A percentile compares a stretch with the other conserved stretches of the same genome.
Conservation (phyloP, 1,140 invertebrate genomes). For the Globodera ellingtonae region DNA sequence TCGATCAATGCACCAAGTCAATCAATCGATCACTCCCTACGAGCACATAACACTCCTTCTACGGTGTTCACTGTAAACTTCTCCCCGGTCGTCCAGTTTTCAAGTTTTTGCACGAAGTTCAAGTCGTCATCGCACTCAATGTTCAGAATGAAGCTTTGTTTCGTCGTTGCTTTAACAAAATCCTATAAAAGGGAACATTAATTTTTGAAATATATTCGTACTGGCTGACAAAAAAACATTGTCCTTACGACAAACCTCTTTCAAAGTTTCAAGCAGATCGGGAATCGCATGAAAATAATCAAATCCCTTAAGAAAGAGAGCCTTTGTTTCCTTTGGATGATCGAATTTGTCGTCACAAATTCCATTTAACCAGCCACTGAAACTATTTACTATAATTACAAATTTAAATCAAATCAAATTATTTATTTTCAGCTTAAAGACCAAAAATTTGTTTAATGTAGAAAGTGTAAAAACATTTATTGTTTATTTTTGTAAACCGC, state of each 20-base stretch:
- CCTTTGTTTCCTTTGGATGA: not conserved
- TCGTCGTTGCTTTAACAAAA: not conserved
- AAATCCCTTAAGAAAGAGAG: conserved; percentile 10
- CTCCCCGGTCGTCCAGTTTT: not conserved
- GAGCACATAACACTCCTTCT: not conserved
- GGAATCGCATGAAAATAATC: conserved; percentile 4
- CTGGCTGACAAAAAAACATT: not conserved
- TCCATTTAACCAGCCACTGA: not conserved
- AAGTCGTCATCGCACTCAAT: conserved; percentile 11
- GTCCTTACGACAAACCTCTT: conserved; percentile 1
- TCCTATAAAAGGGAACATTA: not conserved
- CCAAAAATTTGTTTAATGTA: too few relatives aligned
- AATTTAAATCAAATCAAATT: not conserved
- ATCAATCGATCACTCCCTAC: not conserved
- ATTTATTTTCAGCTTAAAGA: too few relatives aligned
- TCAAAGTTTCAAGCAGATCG: conserved; percentile 12
- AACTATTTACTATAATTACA: not conserved
- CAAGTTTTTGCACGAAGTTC: not conserved
- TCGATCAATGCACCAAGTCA: too few relatives aligned
- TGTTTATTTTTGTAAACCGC: too few relatives aligned
- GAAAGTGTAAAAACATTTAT: too few relatives aligned
- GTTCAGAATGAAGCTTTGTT: not conserved
- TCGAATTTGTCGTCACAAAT: not conserved
- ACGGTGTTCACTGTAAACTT: not conserved
- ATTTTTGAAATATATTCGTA: too few relatives aligned